Evolutionary conservation across 2,888 invertebrate species (phyloP), one percentile per base, ranked within the genome.

Genomic region (Itoplectis maculator): DNA sequence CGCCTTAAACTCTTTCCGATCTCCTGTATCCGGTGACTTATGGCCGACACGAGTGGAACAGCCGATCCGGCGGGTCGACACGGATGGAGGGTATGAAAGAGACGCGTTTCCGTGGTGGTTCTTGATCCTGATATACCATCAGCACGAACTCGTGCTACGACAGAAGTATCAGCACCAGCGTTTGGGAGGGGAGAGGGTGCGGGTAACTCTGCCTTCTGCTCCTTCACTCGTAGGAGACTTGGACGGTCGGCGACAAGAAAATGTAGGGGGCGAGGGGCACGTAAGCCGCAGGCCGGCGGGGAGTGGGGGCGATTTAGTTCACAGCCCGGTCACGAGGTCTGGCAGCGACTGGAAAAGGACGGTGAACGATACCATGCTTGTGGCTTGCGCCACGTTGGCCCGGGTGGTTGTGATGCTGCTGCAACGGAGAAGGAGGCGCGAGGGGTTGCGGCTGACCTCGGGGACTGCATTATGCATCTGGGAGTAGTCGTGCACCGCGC

Each of bases 391-490:
- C 42, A 42, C 59, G 63, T 45, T 70, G 56, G n/a, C n/a, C 45
- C 49, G 66, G 75, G 66, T 54, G 54, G 76, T 29, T 68, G 80
- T n/a, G n/a, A n/a, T n/a, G n/a, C n/a, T n/a, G n/a, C 65, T 65
- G 35, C 15, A 45, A 70, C 65, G 56, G 54, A 40, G 66, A 61
- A 54, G 68, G 54, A 72, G 72, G 69, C 51, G 69, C 15, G 49
- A 35, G 69, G 51, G 75, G 37, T 35, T 63, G 81, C 81, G 84
- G 75, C 69, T 59, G 73, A 79, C 75, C 69, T 83, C 85, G 86
- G 89, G 86, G 87, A 89, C 88, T 91, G 89, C 91, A 91, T 91
- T 91, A 91, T 91, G 91, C 91, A 91, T 91, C 88, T 86, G 83
- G 85, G 87, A 89, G 87, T 87, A 86, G 86, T 85, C 85, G 61